Evolutionary conservation across 2,113 vertebrate species (phyloP).

Genomic region (Haplotaxodon microlepis): DNA sequence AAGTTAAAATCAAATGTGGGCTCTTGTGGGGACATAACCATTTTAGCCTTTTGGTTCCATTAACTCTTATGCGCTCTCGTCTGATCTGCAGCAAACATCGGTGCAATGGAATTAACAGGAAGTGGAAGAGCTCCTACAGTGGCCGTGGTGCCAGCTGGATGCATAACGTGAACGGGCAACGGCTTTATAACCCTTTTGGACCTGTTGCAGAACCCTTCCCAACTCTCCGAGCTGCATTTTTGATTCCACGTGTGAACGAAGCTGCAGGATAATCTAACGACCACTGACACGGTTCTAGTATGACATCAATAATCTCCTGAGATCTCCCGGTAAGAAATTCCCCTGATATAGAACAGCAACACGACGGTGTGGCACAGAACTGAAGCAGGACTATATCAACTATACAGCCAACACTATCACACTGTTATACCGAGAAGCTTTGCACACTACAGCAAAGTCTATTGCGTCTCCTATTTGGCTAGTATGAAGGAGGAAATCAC

Average conservation of each 20-base stretch:
- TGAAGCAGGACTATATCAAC: conserved; percentile 28
- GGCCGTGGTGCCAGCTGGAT: neutral
- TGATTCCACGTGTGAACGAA: neutral
- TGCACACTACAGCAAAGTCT: neutral
- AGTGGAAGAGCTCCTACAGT: neutral
- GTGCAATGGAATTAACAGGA: neutral
- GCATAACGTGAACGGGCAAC: neutral
- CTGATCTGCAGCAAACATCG: neutral
- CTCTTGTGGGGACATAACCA: neutral
- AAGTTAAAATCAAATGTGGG: neutral
- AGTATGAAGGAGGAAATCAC: neutral
- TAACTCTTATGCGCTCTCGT: neutral
- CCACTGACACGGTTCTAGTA: neutral
- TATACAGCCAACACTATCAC: conserved; percentile 23
- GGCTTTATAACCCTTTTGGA: neutral
- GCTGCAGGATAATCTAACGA: neutral
- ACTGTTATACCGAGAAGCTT: conserved; percentile 29
- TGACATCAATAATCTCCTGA: conserved; percentile 73
- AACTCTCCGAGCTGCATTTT: neutral
- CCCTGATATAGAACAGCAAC: conserved; percentile 41
- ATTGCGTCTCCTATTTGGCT: neutral
- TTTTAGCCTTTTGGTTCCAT: neutral
- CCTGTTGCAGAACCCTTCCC: too few relatives aligned
- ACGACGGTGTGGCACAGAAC: conserved; percentile 22
- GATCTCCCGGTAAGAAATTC: conserved; percentile 39